A percentile compares a stretch with the other conserved stretches of the same genome.
Conservation (phyloP, 2,113 vertebrate species). For the Carlito syrichta region DNA sequence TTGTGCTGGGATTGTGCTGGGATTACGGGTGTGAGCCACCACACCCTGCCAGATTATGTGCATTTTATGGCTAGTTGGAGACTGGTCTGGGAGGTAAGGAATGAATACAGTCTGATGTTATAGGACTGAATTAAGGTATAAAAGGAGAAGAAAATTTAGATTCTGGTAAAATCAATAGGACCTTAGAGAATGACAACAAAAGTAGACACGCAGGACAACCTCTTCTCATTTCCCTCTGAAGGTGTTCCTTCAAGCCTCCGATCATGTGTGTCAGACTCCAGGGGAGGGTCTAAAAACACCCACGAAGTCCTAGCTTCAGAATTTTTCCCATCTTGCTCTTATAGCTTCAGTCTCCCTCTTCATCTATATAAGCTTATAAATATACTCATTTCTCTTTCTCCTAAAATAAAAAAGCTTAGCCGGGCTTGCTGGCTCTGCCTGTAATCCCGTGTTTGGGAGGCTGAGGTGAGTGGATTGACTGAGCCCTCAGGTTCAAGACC, state of each 20-base stretch:
- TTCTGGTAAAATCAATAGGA: background rate
- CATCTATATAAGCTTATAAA: background rate
- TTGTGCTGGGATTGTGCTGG: no score
- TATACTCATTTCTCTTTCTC: background rate
- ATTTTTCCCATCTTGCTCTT: background rate
- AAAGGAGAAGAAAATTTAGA: background rate
- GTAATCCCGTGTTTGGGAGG: no score
- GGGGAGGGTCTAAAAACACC: background rate
- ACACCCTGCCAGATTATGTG: background rate
- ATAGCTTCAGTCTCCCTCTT: background rate
- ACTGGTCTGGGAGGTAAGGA: background rate
- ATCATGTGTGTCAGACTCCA: background rate
- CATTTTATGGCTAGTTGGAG: background rate
- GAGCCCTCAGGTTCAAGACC: no score
- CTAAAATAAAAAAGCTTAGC: background rate
- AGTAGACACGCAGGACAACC: background rate
- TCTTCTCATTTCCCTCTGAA: background rate
- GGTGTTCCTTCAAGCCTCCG: background rate
- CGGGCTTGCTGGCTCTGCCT: no score
- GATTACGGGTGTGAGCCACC: no score
- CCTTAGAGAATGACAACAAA: background rate
- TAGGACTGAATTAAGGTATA: background rate
- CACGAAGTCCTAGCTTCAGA: background rate
- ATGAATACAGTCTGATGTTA: background rate
- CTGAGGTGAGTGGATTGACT: no score